These are phyloP conservation scores for Gambusia holbrooki DNA, from an alignment of 2,113 vertebrate genomes.

Conservation along the genomic window DNA sequence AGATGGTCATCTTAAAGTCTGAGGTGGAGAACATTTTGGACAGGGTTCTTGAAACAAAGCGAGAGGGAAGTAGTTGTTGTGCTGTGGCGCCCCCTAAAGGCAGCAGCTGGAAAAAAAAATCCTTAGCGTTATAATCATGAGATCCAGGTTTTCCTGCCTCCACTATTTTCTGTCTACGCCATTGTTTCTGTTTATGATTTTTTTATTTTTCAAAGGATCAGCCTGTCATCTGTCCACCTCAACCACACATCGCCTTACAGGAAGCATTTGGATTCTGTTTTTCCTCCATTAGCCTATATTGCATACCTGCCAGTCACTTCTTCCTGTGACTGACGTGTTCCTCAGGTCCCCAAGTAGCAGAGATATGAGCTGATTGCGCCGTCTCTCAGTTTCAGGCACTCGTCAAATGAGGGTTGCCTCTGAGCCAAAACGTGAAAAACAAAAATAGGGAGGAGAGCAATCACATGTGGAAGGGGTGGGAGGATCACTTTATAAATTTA, in stretches of 20 bases:
- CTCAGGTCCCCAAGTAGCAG: neutral
- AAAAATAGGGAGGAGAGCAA: slow-evolving; percentile 1
- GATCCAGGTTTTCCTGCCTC: neutral
- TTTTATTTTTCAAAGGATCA: neutral
- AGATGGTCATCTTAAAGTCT: too few species aligned
- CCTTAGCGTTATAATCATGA: neutral
- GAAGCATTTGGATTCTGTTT: neutral
- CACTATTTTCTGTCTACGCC: neutral
- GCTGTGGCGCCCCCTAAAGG: neutral
- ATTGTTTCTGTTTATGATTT: neutral
- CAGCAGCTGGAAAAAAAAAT: neutral
- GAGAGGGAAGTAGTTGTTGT: neutral
- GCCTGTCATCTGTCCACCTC: neutral
- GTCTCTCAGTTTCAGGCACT: slow-evolving; percentile 10
- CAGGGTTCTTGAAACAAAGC: too few species aligned
- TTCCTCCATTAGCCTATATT: neutral
- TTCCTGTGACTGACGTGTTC: slow-evolving; percentile 1
- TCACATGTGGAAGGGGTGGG: neutral
- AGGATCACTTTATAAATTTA: neutral
- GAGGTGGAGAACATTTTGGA: too few species aligned
- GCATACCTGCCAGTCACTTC: slow-evolving; percentile 8
- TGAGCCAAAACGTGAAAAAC: neutral
- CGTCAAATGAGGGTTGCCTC: neutral
- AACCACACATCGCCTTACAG: neutral
- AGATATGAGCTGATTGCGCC: neutral